These are phyloP conservation scores for Phaedon cochleariae DNA, from an alignment of 2,888 invertebrate species.

Conservation along the genomic window DNA sequence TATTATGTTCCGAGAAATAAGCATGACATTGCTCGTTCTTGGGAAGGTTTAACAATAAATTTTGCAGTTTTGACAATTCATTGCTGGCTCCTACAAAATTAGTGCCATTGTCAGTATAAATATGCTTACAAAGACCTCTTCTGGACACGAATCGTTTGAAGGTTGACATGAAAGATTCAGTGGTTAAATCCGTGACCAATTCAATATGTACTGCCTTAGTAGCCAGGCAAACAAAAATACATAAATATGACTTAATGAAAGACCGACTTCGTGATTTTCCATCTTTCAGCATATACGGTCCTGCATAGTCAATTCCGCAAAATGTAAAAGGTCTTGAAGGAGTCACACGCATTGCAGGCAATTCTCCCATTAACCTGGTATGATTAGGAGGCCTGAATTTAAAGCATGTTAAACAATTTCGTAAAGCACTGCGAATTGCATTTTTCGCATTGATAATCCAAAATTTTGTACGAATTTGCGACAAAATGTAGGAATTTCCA, in stretches of 20 bases:
- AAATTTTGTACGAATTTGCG: constrained; percentile 14
- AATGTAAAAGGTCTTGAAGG: too few species aligned
- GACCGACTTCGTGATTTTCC: constrained; percentile 40
- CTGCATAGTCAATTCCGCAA: constrained; percentile 17
- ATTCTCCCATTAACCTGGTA: constrained; percentile 27
- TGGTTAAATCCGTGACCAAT: constrained; percentile 21
- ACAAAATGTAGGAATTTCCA: not conserved
- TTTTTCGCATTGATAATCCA: constrained; percentile 28
- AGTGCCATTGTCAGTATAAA: constrained; percentile 25
- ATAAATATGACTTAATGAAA: constrained; percentile 19
- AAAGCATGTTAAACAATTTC: constrained; percentile 34
- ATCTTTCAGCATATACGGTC: constrained; percentile 24
- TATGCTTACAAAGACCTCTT: constrained; percentile 17
- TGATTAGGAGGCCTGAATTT: constrained; percentile 10
- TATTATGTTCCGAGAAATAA: constrained; percentile 9
- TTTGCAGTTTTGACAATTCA: constrained; percentile 9
- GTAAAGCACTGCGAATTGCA: constrained; percentile 19
- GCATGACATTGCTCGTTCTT: not conserved
- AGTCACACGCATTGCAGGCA: too few species aligned
- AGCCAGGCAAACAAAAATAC: constrained; percentile 25
- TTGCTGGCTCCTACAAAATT: constrained; percentile 17
- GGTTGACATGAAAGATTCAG: constrained; percentile 21
- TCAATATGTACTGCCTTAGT: constrained; percentile 21
- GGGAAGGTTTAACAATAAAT: not conserved
- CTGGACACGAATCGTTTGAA: too few species aligned